Conservation (phyloP, 2,113 vertebrate species). For the Hippocampus comes region DNA sequence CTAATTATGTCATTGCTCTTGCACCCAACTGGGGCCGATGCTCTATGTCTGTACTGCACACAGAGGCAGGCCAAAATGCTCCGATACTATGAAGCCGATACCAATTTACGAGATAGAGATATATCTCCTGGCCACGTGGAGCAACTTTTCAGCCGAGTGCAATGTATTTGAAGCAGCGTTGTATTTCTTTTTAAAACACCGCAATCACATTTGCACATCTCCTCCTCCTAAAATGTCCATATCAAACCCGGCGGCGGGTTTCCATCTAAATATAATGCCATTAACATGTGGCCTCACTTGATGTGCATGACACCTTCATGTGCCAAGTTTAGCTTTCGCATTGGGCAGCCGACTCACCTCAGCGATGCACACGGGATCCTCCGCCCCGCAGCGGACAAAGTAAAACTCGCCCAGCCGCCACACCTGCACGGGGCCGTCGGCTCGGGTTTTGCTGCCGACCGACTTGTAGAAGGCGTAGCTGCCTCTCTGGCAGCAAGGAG, state of each 20-base stretch:
- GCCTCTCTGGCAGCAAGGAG: constrained; percentile 76
- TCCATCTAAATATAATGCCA: background rate
- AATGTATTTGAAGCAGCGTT: too few species aligned
- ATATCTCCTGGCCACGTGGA: too few species aligned
- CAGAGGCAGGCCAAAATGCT: too few species aligned
- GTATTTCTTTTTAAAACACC: too few species aligned
- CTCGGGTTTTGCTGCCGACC: constrained; percentile 60
- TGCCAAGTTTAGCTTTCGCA: constrained; percentile 25
- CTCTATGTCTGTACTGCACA: too few species aligned
- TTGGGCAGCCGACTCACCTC: constrained; percentile 58
- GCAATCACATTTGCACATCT: too few species aligned
- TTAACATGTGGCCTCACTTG: constrained; percentile 4
- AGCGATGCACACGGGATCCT: constrained; percentile 75
- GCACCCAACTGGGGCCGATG: too few species aligned
- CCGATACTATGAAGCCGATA: too few species aligned
- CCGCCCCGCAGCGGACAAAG: constrained; percentile 72
- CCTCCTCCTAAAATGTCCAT: background rate
- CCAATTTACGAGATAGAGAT: too few species aligned
- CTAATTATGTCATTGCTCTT: too few species aligned
- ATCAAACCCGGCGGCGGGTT: background rate
- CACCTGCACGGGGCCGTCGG: constrained; percentile 52
- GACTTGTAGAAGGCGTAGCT: constrained; percentile 79
- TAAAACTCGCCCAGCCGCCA: constrained; percentile 79
- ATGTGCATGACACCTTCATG: background rate
- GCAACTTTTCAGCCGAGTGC: too few species aligned